phyloP scores from a whole-genome alignment of 92 coral and sea anemone genomes.

The Epizoanthus stellaris region DNA sequence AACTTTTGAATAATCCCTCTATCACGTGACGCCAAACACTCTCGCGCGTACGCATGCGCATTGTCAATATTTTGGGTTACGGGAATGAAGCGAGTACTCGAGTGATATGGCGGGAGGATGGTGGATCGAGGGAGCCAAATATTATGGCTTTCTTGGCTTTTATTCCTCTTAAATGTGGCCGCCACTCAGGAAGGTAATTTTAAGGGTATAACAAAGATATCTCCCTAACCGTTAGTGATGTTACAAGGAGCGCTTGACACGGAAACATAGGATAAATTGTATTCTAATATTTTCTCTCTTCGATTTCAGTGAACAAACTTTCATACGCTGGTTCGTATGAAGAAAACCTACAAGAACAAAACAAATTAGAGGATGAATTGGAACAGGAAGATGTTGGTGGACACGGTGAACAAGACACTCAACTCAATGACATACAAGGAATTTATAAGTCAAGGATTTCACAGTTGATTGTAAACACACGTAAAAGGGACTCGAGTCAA shows the following conservation, averaged over 20 bases:
- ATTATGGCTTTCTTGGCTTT: constrained; percentile 80
- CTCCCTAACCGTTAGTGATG: neutral
- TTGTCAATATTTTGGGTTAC: constrained; percentile 65
- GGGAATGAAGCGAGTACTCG: constrained; percentile 30
- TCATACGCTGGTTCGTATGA: constrained; percentile 84
- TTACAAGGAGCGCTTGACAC: neutral
- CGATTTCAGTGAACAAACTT: constrained; percentile 65
- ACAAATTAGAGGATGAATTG: neutral
- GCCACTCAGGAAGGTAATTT: constrained; percentile 52
- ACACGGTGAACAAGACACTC: constrained; percentile 20
- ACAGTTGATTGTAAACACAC: constrained; percentile 38
- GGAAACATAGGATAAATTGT: neutral
- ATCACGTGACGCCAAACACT: constrained; percentile 6
- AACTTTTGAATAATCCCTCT: too few species aligned
- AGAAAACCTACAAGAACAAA: constrained; percentile 34
- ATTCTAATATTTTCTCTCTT: constrained; percentile 50
- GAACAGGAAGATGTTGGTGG: constrained; percentile 29
- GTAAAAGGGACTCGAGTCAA: constrained; percentile 20
- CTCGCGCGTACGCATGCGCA: constrained; percentile 77
- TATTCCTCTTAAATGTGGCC: constrained; percentile 65
- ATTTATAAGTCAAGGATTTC: constrained; percentile 39
- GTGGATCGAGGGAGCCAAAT: constrained; percentile 74
- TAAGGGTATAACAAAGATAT: constrained; percentile 48
- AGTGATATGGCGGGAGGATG: constrained; percentile 89
- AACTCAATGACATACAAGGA: constrained; percentile 22